These are phyloP conservation scores for Psilopsiagon aurifrons DNA, from an alignment of 2,113 vertebrate genomes.

Conservation along the genomic window DNA sequence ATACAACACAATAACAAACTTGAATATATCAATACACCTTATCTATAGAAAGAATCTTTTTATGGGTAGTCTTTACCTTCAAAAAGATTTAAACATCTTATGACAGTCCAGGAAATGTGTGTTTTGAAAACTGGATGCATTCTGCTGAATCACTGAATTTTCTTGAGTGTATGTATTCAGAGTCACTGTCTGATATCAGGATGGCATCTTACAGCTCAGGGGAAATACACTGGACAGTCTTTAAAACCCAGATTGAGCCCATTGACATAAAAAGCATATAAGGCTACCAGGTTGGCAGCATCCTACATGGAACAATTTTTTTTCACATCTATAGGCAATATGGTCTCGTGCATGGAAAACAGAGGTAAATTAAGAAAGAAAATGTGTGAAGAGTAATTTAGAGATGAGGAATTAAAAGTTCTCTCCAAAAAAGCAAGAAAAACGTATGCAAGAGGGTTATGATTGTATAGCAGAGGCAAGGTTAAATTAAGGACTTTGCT, in stretches of 20 bases:
- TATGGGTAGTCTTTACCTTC: background rate
- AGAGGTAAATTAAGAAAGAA: background rate
- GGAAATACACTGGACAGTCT: background rate
- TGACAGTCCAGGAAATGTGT: background rate
- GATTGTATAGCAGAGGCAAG: background rate
- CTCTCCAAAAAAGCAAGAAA: background rate
- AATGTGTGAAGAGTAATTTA: background rate
- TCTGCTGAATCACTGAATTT: background rate
- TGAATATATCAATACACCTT: background rate
- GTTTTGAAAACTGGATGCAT: background rate
- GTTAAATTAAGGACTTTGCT: background rate
- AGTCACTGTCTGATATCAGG: background rate
- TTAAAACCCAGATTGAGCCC: background rate
- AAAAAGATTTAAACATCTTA: background rate
- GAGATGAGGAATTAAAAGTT: background rate
- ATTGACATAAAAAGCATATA: background rate
- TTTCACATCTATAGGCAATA: background rate
- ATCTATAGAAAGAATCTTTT: background rate
- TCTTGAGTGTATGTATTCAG: background rate
- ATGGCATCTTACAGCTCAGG: background rate
- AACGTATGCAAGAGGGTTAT: background rate
- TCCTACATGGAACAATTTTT: background rate
- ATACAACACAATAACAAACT: background rate
- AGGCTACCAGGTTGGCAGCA: background rate
- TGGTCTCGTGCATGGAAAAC: background rate